Conservation (phyloP, 2,113 vertebrate genomes). For the Sus scrofa region T2T-Sscrofa CM000812.6:57162501-57163000, state of each 20-base stretch:
- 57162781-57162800: background rate
- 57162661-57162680: background rate
- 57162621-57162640: background rate
- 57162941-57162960: slow-evolving; percentile 15
- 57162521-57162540: background rate
- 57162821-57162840: background rate
- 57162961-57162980: slow-evolving; percentile 4
- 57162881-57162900: slow-evolving; percentile 21
- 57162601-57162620: background rate
- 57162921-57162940: background rate
- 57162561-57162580: background rate
- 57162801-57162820: background rate
- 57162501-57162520: background rate
- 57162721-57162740: background rate
- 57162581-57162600: background rate
- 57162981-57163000: background rate
- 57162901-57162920: background rate
- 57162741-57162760: background rate
- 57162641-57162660: background rate
- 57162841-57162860: background rate
- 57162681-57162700: background rate
- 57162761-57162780: background rate
- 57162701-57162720: background rate
- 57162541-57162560: background rate
- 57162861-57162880: background rate